Base-by-base conservation (phyloP, 37 sponge, comb jelly and placozoan species). In the Halichondria panicea region DNA sequence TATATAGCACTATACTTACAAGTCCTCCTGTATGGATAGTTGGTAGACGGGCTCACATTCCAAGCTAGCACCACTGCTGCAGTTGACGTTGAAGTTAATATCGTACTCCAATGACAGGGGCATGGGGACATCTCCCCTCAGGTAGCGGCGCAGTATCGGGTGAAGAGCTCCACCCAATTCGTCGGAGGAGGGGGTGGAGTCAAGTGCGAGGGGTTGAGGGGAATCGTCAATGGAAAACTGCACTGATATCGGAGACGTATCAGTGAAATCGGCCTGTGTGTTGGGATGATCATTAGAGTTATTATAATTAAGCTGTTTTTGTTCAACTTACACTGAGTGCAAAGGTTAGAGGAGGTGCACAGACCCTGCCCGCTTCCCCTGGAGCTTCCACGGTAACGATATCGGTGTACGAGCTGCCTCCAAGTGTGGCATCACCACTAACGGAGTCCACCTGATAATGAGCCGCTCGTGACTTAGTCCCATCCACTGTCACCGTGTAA, bases 191-290 rank as follows among this genome's bases (percentile, higher is more conserved):
- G 46, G 61, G 44, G 67, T 59, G 0, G 61, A 8, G 22, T 50
- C 56, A 38, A 83, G 69, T 27, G 58, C 44, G 2, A 74, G 59
- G 15, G 44, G 75, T 0, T 24, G 1, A 13, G 52, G 59, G 21
- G 70, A 28, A 69, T 66, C 60, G 18, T 30, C 30, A 4, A 83
- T 63, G 8, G 40, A 15, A 28, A 83, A 37, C 12, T 36, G 39
- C 25, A 83, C 59, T 28, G 70, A 76, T 69, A 83, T 68, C 31
- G 84, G 70, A 55, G 43, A 39, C 3, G 76, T 67, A 39, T 74
- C 70, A 19, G 54, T 36, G 43, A 83, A 68, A 57, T 83, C 70
- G 54, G 63, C 59, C 84, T 83, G 53, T n/a, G n/a, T n/a, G n/a
- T n/a, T n/a, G n/a, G n/a, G n/a, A 38, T 4, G 8, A 13, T 36